Evolutionary conservation across 2,888 invertebrate genomes (phyloP).

Genomic region (Drosophila nr. fundita): DNA sequence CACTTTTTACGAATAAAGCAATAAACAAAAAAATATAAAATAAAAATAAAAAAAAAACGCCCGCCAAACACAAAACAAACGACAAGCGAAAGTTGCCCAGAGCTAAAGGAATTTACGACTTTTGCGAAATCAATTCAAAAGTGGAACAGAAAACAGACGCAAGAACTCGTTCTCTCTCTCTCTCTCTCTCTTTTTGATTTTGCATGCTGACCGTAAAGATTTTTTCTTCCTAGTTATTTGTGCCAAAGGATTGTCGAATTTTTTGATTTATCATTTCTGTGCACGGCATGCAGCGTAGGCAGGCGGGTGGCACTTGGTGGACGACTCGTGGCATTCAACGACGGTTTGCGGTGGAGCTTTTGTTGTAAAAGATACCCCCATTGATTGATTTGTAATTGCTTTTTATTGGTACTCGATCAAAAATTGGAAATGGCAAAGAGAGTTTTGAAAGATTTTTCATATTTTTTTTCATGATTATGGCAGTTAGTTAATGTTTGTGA

Average conservation of each 20-base stretch:
- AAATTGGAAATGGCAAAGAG: background rate
- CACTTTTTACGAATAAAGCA: slow-evolving; percentile 59
- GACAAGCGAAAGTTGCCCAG: slow-evolving; percentile 68
- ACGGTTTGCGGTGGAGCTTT: slow-evolving; percentile 38
- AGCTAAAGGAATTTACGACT: slow-evolving; percentile 78
- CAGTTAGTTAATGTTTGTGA: slow-evolving; percentile 12
- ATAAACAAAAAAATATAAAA: slow-evolving; percentile 38
- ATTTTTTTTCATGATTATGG: background rate
- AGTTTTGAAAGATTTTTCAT: background rate
- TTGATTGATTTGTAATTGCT: slow-evolving; percentile 72
- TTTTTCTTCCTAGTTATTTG: slow-evolving; percentile 16
- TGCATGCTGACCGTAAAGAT: slow-evolving; percentile 11
- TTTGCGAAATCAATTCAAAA: slow-evolving; percentile 76
- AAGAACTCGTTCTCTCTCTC: background rate
- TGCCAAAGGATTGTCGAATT: slow-evolving; percentile 38
- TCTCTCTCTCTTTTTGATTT: slow-evolving; percentile 34
- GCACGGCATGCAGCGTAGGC: background rate
- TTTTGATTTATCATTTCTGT: slow-evolving; percentile 57
- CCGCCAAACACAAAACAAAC: slow-evolving; percentile 53
- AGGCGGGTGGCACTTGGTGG: background rate
- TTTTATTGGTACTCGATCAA: slow-evolving; percentile 47
- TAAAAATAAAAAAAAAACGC: slow-evolving; percentile 37
- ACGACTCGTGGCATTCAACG: slow-evolving; percentile 27
- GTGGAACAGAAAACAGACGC: slow-evolving; percentile 58
- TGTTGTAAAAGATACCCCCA: slow-evolving; percentile 42